These are phyloP conservation scores for Gymnothorax javanicus DNA, from an alignment of 2,797 vertebrate species.

Conservation along the genomic window DNA sequence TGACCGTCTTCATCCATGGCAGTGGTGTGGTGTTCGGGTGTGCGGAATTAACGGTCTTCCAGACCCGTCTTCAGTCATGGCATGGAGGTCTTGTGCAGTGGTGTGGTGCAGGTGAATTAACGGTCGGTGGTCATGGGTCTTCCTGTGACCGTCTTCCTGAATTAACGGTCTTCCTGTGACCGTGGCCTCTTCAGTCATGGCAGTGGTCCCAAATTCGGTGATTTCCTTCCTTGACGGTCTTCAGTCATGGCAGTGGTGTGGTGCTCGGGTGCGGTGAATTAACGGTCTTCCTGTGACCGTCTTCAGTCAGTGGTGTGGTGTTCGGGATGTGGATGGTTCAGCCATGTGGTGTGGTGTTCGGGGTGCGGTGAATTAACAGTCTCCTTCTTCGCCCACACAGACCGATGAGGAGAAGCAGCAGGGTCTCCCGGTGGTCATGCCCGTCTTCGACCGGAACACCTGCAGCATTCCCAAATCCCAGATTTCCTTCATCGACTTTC, in stretches of 20 bases:
- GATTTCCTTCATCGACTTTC: constrained; percentile 98
- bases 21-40: too few relatives aligned
- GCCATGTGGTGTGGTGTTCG: not conserved
- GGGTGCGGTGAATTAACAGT: not conserved
- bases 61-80: not conserved
- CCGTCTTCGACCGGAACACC: constrained; percentile 92
- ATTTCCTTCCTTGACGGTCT: not conserved
- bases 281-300: not conserved
- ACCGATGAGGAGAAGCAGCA: constrained; percentile 93
- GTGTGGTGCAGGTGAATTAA: not conserved
- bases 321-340: too few relatives aligned
- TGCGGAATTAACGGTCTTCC: not conserved
- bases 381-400: constrained; percentile 59
- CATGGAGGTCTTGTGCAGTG: too few relatives aligned
- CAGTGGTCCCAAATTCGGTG: too few relatives aligned
- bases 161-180: not conserved
- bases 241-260: too few relatives aligned
- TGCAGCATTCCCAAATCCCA: constrained; percentile 98
- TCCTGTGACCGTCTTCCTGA: not conserved
- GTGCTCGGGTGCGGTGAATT: not conserved
- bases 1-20: too few relatives aligned
- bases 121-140: too few relatives aligned
- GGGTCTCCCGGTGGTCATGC: constrained; percentile 93
- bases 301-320: too few relatives aligned
- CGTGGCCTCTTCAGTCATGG: not conserved